phyloP scores from a whole-genome alignment of 2,888 invertebrate genomes.

The Resseliella maxima region DNA sequence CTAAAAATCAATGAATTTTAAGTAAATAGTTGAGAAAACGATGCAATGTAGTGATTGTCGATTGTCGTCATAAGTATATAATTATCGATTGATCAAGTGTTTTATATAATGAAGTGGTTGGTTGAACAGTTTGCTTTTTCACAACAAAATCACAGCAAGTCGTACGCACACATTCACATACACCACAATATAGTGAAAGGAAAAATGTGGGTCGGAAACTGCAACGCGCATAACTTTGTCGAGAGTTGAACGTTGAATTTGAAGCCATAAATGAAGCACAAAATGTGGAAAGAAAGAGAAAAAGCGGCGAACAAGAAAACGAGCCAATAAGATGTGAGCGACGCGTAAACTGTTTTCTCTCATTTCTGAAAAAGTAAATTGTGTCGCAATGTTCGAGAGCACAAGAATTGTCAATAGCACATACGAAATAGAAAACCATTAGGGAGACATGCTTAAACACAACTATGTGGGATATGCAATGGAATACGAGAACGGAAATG shows the following conservation, averaged over 20 bases:
- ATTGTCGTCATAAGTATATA: constrained; percentile 31
- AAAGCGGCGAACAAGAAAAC: neutral
- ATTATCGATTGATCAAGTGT: constrained; percentile 53
- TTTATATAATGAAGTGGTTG: constrained; percentile 53
- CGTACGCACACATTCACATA: too few species aligned
- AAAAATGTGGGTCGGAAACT: constrained; percentile 41
- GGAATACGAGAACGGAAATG: neutral
- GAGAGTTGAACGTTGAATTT: neutral
- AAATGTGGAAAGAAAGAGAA: neutral
- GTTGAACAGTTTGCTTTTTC: neutral
- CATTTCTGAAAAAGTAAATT: neutral
- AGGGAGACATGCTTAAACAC: neutral
- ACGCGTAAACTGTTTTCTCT: neutral
- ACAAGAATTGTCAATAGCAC: neutral
- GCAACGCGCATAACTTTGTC: neutral
- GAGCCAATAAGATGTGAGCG: constrained; percentile 26
- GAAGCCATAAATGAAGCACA: neutral
- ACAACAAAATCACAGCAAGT: neutral
- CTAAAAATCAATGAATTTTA: constrained; percentile 16
- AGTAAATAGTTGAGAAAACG: constrained; percentile 17
- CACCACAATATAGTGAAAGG: neutral
- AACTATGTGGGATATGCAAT: neutral
- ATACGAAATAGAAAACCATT: constrained; percentile 21
- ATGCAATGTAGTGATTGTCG: neutral
- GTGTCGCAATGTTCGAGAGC: neutral